Evolutionary conservation across 1,140 invertebrate species (phyloP), one percentile per base, ranked within the genome.

Genomic region (Neuroterus valhalla): DNA sequence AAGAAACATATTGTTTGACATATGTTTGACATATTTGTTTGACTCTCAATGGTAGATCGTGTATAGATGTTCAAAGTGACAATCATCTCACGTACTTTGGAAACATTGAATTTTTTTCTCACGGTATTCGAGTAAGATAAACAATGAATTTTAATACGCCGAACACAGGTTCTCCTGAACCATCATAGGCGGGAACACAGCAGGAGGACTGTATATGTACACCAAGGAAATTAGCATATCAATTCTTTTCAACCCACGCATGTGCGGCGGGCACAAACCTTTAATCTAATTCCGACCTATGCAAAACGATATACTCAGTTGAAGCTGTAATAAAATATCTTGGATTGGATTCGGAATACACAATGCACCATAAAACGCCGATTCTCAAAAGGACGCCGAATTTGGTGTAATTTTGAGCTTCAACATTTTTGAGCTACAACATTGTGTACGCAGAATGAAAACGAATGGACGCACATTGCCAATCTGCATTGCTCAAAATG

Each of bases 231-330:
- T 62, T 62, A 62, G 55, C 55, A 62, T 62, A 62, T 62, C 55
- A 62, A 62, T 62, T 62, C 55, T 62, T 62, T 62, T 6, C 55
- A 62, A 62, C 55, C 55, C 55, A 62, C 55, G 55, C 55, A 62
- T 62, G 31, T 62, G 31, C 26, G 55, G 55, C 55, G 26, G 55
- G 14, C 55, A 62, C 55, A 62, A n/a, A 26, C 55, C 55, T 62
- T 62, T 62, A 62, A 62, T 62, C 55, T 62, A 62, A 62, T 62
- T 62, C 55, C 55, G 55, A 62, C 55, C 55, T 62, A 62, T 62
- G 55, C 55, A 62, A 62, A 62, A 62, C 55, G 55, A 62, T 62
- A 62, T 62, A 31, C 31, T 38, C 31, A 38, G n/a, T 50, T 17
- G 23, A 31, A 31, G 23, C 55, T 62, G 55, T 62, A 31, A 62